These are phyloP conservation scores for Meriones unguiculatus DNA, from an alignment of 2,113 vertebrate species.

Conservation along the genomic window DNA sequence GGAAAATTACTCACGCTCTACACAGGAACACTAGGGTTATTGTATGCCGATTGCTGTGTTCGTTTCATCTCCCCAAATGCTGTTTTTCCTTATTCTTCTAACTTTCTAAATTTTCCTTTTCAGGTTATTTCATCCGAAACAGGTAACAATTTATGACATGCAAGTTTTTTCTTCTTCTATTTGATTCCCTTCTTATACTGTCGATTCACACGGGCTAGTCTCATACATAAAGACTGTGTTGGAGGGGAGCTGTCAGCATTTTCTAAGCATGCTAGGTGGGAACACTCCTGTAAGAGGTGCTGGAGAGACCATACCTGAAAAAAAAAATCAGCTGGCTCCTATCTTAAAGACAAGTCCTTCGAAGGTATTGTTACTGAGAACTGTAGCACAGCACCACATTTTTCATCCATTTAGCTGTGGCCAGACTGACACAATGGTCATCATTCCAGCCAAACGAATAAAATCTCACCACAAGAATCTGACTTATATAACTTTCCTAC, in stretches of 20 bases:
- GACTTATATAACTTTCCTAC: conserved; percentile 20
- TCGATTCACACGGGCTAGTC: neutral
- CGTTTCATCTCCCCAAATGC: conserved; percentile 12
- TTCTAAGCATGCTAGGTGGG: neutral
- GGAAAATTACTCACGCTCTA: neutral
- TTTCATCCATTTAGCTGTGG: neutral
- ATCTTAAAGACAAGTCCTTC: neutral
- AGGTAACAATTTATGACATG: conserved; percentile 87
- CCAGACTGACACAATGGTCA: neutral
- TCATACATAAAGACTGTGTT: neutral
- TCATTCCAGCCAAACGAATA: conserved; percentile 29
- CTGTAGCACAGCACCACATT: neutral
- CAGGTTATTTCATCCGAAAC: conserved; percentile 90
- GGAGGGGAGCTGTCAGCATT: neutral
- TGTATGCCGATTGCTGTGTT: neutral
- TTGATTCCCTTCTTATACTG: neutral
- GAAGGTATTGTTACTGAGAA: neutral
- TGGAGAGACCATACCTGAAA: neutral
- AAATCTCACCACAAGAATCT: conserved; percentile 8
- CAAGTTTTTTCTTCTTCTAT: neutral
- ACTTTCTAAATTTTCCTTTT: conserved; percentile 85
- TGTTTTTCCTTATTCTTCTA: conserved; percentile 67
- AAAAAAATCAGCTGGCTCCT: neutral
- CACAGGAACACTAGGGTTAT: neutral
- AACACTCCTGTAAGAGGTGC: neutral